Evolutionary conservation across 2,113 vertebrate species (phyloP).

Genomic region (Nothocercus nigrocapillus): DNA sequence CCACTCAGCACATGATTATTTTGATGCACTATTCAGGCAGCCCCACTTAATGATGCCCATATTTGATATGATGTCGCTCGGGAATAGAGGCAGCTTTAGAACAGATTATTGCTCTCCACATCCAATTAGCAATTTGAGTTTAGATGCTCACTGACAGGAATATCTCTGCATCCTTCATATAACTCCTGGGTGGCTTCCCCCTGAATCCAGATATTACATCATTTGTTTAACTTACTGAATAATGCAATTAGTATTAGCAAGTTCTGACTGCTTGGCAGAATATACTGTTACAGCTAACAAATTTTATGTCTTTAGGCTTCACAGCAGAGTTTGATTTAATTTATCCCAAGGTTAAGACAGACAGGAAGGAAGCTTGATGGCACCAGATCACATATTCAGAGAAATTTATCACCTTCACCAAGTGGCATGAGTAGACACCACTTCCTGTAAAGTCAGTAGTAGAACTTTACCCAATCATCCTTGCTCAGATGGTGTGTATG

Average conservation of each 20-base stretch:
- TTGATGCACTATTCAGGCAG: neutral
- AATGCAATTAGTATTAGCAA: conserved; percentile 77
- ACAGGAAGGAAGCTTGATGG: conserved; percentile 50
- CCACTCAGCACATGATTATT: fast-evolving
- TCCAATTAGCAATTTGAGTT: conserved; percentile 45
- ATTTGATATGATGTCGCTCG: neutral
- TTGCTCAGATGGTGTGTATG: neutral
- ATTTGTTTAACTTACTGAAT: conserved; percentile 79
- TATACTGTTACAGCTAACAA: conserved; percentile 70
- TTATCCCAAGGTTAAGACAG: conserved; percentile 79
- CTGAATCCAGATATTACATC: conserved; percentile 72
- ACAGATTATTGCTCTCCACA: neutral
- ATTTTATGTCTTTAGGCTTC: conserved; percentile 74
- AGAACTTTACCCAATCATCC: conserved; percentile 2
- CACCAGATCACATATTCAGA: conserved; percentile 38
- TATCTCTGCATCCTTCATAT: conserved; percentile 9
- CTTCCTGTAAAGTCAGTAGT: neutral
- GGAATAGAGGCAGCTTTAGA: neutral
- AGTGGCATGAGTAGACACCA: neutral
- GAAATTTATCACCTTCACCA: conserved; percentile 52
- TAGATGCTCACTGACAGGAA: conserved; percentile 34
- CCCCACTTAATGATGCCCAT: neutral
- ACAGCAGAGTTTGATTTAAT: conserved; percentile 77
- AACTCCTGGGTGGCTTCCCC: conserved; percentile 65
- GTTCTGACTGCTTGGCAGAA: conserved; percentile 69